Percentiles rank a stretch among this genome's conserved stretches.
Evolutionary conservation across 2,888 invertebrate genomes (phyloP).

Genomic region (Athalia cordata): DNA sequence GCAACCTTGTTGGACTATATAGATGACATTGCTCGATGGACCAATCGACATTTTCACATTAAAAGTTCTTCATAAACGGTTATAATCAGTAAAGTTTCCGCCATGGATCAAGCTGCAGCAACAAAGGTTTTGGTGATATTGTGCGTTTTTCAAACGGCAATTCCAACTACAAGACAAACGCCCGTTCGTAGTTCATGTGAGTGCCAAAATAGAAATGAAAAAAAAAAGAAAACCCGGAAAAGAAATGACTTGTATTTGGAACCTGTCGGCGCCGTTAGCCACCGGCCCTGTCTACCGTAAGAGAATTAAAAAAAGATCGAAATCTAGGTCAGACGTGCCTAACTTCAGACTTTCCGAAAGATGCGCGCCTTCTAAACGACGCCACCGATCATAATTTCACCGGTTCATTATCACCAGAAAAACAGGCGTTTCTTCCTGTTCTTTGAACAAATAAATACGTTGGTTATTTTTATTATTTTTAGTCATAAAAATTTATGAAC

Average conservation of each 20-base stretch:
- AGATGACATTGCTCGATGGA: too few relatives aligned
- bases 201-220: conserved; percentile 3
- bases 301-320: conserved; percentile 36
- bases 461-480: too few relatives aligned
- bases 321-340: conserved; percentile 38
- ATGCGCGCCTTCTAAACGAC: conserved; percentile 9
- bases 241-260: conserved; percentile 2
- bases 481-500: too few relatives aligned
- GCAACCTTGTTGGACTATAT: too few relatives aligned
- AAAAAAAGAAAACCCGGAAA: neutral
- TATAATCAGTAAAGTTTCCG: too few relatives aligned
- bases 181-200: neutral
- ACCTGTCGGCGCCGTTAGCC: conserved; percentile 16
- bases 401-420: neutral
- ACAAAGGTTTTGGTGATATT: neutral
- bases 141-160: neutral
- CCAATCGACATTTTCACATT: too few relatives aligned
- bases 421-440: neutral
- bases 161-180: conserved; percentile 4
- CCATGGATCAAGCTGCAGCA: neutral
- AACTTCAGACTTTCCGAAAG: conserved; percentile 26
- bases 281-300: neutral
- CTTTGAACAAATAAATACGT: neutral
- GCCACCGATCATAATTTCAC: neutral
- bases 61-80: too few relatives aligned